Conservation (phyloP, 2,888 invertebrate species). For the Mamestra brassicae region DNA sequence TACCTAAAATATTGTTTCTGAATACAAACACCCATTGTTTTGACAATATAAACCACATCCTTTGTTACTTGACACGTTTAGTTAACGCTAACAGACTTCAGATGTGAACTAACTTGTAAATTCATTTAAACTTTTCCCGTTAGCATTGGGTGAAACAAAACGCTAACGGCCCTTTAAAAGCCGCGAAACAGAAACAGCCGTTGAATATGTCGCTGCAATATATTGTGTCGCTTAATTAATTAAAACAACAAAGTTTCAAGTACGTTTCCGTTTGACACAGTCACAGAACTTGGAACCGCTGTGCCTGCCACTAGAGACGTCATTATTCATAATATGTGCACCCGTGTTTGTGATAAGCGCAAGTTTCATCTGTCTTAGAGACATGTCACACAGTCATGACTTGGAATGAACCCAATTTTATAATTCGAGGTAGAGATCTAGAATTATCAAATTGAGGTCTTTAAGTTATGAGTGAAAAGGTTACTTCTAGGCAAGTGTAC, state of each 20-base stretch:
- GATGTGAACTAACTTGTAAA: constrained; percentile 52
- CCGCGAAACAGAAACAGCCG: constrained; percentile 60
- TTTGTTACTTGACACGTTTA: constrained; percentile 54
- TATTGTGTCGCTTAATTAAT: constrained; percentile 77
- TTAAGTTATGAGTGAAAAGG: background rate
- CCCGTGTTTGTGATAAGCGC: too few relatives aligned
- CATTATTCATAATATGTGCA: too few relatives aligned
- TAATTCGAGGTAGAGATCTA: too few relatives aligned
- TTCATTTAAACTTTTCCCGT: constrained; percentile 64
- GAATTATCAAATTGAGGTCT: too few relatives aligned
- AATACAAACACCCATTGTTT: constrained; percentile 36
- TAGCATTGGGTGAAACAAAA: constrained; percentile 60
- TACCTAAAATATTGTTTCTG: constrained; percentile 24
- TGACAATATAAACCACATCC: constrained; percentile 13
- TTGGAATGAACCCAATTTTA: too few relatives aligned
- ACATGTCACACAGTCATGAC: too few relatives aligned
- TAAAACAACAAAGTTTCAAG: constrained; percentile 81
- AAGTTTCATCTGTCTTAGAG: too few relatives aligned
- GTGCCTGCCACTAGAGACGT: background rate
- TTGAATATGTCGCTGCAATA: constrained; percentile 71
- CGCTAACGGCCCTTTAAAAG: constrained; percentile 55
- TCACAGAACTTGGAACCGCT: background rate
- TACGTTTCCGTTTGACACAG: constrained; percentile 70
- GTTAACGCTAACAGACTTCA: constrained; percentile 46
- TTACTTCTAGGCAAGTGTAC: too few relatives aligned